Evolutionary conservation across 2,797 vertebrate species (phyloP), one percentile per base, ranked within the genome.

Genomic region (Lates japonicus): DNA sequence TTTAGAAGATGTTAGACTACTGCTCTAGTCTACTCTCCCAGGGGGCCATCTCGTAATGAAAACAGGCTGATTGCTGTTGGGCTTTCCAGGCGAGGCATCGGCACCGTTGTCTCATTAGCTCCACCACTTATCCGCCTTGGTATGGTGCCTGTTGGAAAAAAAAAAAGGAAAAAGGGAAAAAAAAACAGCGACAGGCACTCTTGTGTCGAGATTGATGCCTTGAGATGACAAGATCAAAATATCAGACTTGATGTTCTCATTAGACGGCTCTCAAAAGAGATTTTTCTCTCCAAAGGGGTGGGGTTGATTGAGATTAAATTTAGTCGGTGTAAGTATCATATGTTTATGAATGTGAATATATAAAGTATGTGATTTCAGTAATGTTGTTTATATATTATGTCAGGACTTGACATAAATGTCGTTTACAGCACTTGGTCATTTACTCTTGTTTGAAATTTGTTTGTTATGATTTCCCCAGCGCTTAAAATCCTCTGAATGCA

Each of bases 61-160:
- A 95, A 93, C 93, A 94, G 90, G 87, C 90, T 93, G 90, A 94
- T 94, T 94, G 94, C 92, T 93, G 93, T 92, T 92, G 90, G 90
- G 91, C 88, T 94, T 93, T 92, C 88, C 87, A 88, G 85, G 82
- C 82, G 80, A 84, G 77, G 85, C 87, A 72, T 88, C 88, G 68
- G 88, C 89, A 87, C 86, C 88, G 88, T 92, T 91, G 90, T 94
- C 91, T 94, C 93, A 92, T 94, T 95, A 94, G 90, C 88, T 87
- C 78, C 84, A 87, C 88, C 89, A 89, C 88, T 93, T 91, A 91
- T 84, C 86, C 67, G 80, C 86, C 88, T 79, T 88, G 82, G 86
- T 92, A 83, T 88, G 82, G 79, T 82, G 88, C 84, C 88, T 88
- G 88, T 90, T 87, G 67, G 20, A 76, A 80, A 63, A 64, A 48